Percentiles rank a stretch among this genome's conserved stretches.
These are phyloP conservation scores for Argyresthia albistria DNA, from an alignment of 2,888 invertebrate genomes.

Conservation along the genomic window DNA sequence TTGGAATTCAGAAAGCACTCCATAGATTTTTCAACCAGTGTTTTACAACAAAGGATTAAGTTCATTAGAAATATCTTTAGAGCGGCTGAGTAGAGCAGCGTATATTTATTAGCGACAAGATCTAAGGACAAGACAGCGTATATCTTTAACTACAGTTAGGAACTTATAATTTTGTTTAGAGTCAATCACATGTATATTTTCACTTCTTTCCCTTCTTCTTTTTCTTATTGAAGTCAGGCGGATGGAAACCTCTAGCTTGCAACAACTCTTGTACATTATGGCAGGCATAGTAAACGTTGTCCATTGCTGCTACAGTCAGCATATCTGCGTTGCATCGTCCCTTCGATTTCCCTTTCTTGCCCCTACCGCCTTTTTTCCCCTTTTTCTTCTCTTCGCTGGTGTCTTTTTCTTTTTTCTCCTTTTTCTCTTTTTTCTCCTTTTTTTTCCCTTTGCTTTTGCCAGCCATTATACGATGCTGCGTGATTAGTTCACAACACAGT, in stretches of 20 bases:
- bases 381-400: conserved; percentile 54
- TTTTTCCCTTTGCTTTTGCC: conserved; percentile 52
- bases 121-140: too few species aligned
- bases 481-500: not conserved
- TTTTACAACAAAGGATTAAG: too few species aligned
- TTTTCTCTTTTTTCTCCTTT: conserved; percentile 36
- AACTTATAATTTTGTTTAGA: not conserved
- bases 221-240: conserved; percentile 90
- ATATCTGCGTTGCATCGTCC: conserved; percentile 86
- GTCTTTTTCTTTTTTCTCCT: conserved; percentile 64
- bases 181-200: conserved; percentile 3
- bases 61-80: too few species aligned
- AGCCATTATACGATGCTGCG: conserved; percentile 27
- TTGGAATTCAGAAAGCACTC: too few species aligned
- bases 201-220: conserved; percentile 84
- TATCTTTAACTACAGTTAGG: not conserved
- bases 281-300: conserved; percentile 94
- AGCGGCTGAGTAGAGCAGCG: too few species aligned
- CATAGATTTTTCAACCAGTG: too few species aligned
- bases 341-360: conserved; percentile 70
- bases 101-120: too few species aligned
- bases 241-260: conserved; percentile 88
- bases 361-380: conserved; percentile 59
- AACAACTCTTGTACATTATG: conserved; percentile 93
- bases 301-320: conserved; percentile 92